A percentile compares a stretch with the other conserved stretches of the same genome.
Evolutionary conservation across 2,113 vertebrate species (phyloP).

Genomic region (Bos javanicus): DNA sequence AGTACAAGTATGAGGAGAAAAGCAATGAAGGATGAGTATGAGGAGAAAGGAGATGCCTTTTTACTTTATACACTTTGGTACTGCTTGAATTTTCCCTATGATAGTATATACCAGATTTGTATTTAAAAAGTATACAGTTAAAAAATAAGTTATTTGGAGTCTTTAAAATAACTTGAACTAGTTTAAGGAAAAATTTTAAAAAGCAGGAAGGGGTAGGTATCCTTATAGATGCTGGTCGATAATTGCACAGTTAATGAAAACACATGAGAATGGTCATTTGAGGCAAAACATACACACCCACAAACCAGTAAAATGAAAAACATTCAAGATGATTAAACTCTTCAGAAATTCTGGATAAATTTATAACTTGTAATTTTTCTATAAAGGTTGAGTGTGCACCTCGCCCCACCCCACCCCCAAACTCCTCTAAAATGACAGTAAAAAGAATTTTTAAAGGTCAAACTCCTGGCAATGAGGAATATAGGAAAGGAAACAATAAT

Average conservation of each 20-base stretch:
- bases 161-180: constrained; percentile 6
- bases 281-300: not conserved
- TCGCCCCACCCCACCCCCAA: not conserved
- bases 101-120: not conserved
- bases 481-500: not conserved
- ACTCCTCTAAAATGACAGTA: not conserved
- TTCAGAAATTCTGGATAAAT: constrained; percentile 27
- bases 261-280: not conserved
- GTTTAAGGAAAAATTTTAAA: not conserved
- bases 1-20: not conserved
- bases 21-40: not conserved
- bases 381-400: not conserved
- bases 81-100: not conserved
- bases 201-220: not conserved
- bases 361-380: constrained; percentile 1
- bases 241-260: constrained; percentile 11
- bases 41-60: not conserved
- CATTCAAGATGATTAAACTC: not conserved
- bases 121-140: not conserved
- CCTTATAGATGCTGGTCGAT: not conserved
- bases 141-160: not conserved
- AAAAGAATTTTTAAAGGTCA: constrained; percentile 5
- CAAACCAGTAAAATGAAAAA: not conserved
- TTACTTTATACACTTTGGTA: not conserved
- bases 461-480: not conserved